Evolutionary conservation across 2,113 vertebrate species (phyloP), one percentile per base, ranked within the genome.

Genomic region (Cyanocitta stelleri): DNA sequence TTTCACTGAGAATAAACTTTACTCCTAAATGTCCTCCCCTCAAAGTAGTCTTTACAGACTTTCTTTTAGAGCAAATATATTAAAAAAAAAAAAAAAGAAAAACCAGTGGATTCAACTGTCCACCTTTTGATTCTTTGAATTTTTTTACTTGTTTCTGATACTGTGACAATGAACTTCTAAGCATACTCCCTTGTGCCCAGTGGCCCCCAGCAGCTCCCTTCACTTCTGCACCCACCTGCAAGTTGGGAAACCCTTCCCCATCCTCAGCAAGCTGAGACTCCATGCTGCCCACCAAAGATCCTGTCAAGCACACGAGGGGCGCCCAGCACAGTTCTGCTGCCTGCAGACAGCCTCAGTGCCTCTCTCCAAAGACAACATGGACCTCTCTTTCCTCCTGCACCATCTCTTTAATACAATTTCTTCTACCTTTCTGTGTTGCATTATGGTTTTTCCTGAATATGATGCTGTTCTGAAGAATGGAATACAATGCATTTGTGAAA

Each of bases 301-400:
- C 33, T 58, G 41, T 33, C n/a, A 54, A 44, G 35, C 24, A 15
- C 7, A 2, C 0, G 0, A 1, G 1, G 32, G 39, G 3, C 16
- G 44, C 39, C 12, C 35, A 17, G 23, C 21, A 22, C 30, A 48
- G 26, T 24, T 64, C 29, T 49, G 33, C 51, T 75, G 4, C 41
- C 73, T 51, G 32, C 71, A 32, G n/a, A 9, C 20, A 78, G 35
- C 19, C 21, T 67, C 48, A 13, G 44, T 11, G 16, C 17, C 59
- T 37, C 48, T 44, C 37, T 49, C 10, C 48, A 61, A 19, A 48
- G 15, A 20, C 22, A 48, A 1, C 39, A 8, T 6, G 16, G 43
- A 43, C 15, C 9, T 54, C 13, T 58, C 43, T 82, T 59, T 39
- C 39, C 24, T 43, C 18, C 3, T 39, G 18, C 3, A 2, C 26